Conservation (phyloP, 2,113 vertebrate species). For the Tympanuchus pallidicinctus region DNA sequence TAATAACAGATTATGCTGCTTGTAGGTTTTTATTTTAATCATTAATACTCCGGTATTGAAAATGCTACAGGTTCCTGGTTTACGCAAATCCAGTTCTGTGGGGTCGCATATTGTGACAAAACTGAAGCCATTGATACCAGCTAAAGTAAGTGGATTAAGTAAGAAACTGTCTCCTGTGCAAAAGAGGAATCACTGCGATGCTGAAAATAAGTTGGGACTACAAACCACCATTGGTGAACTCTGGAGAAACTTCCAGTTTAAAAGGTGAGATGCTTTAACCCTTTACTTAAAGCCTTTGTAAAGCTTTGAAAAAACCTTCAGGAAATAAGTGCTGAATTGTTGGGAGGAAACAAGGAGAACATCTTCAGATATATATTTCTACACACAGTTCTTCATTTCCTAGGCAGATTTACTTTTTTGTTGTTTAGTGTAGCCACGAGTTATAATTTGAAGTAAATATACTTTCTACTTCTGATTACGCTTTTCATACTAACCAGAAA, state of each 20-base stretch:
- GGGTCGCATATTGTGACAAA: constrained; percentile 66
- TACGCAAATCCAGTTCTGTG: constrained; percentile 72
- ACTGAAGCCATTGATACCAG: constrained; percentile 75
- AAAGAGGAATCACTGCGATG: constrained; percentile 72
- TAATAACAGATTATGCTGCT: background rate
- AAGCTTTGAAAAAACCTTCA: background rate
- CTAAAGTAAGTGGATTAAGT: constrained; percentile 89
- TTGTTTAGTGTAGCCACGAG: background rate
- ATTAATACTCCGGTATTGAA: background rate
- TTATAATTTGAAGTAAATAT: background rate
- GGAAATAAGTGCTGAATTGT: background rate
- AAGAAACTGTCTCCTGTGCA: constrained; percentile 71
- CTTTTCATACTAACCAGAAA: background rate
- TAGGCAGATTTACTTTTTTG: background rate
- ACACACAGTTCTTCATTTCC: background rate
- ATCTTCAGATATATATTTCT: background rate
- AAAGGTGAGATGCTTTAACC: constrained; percentile 78
- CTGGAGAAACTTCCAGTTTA: constrained; percentile 92
- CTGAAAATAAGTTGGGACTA: constrained; percentile 86
- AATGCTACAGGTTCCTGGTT: constrained; percentile 83
- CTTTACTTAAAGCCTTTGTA: background rate
- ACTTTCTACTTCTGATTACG: background rate
- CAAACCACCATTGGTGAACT: constrained; percentile 89
- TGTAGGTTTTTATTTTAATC: background rate
- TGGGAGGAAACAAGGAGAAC: background rate